phyloP scores from a whole-genome alignment of 2,113 vertebrate species.

The Nesogale talazaci region DNA sequence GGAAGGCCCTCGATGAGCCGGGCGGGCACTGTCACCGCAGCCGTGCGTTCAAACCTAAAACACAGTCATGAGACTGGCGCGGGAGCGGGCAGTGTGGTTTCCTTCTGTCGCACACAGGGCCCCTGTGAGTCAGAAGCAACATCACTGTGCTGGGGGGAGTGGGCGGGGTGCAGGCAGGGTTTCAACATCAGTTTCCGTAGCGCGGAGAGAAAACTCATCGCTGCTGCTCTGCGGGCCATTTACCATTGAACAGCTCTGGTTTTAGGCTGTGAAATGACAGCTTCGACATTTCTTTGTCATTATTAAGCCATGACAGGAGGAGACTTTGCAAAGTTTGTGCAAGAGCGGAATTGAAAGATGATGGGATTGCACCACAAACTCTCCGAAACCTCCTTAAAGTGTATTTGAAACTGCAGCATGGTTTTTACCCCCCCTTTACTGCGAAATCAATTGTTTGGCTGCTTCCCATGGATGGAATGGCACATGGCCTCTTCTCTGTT shows the following conservation, averaged over 20 bases:
- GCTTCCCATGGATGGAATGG: neutral
- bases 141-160: too few species aligned
- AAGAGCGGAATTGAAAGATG: too few species aligned
- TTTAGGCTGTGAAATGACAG: neutral
- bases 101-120: too few species aligned
- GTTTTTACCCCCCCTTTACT: slow-evolving; percentile 51
- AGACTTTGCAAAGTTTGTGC: too few species aligned
- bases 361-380: too few species aligned
- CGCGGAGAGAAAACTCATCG: slow-evolving; percentile 25
- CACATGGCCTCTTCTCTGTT: slow-evolving; percentile 28
- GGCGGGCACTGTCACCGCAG: too few species aligned
- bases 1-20: too few species aligned
- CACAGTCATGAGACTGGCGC: too few species aligned
- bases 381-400: neutral
- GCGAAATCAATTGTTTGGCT: slow-evolving; percentile 28
- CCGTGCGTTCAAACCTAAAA: too few species aligned
- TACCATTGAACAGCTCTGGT: slow-evolving; percentile 37
- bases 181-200: slow-evolving; percentile 23
- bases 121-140: too few species aligned
- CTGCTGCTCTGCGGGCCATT: neutral
- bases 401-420: slow-evolving; percentile 26
- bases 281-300: neutral
- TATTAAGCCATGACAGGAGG: neutral
- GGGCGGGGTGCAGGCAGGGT: neutral
- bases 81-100: too few species aligned